Evolutionary conservation across 2,888 invertebrate genomes (phyloP), one percentile per base, ranked within the genome.

Genomic region (Schrankia costaestrigalis): DNA sequence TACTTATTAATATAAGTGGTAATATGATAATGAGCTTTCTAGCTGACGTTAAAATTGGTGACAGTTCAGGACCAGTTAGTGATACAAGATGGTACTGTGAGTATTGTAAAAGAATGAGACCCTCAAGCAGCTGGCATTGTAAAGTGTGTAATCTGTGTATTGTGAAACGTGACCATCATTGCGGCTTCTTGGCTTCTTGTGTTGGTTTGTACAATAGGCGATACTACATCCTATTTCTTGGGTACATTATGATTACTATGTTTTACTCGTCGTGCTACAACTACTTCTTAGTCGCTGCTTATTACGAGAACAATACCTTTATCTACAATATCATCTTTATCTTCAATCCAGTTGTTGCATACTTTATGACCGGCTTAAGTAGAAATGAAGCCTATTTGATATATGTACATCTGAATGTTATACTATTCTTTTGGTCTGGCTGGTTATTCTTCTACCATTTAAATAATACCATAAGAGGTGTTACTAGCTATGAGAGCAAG

Each of bases 51-150:
- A 65, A 39, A 3, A 30, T 71, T 67, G 46, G 12, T 7, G 5
- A 3, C 1, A 42, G n/a, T n/a, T n/a, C n/a, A n/a, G n/a, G n/a
- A n/a, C n/a, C n/a, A n/a, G n/a, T n/a, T n/a, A n/a, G n/a, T n/a
- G n/a, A n/a, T n/a, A n/a, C n/a, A 57, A 3, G 63, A 63, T 1
- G 89, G 34, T 92, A 93, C 64, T 98, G 98, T 72, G 72, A 91
- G 0, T 64, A 80, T 0, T 98, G 98, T 71, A 92, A 93, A 56
- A 78, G 89, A 10, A 36, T 90, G 3, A 89, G 91, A 2, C 94
- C 95, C 0, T 92, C 93, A 1, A 89, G 95, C 21, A 92, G 95
- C 1, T 96, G 95, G 91, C 98, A 98, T 67, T 98, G 98, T 63
- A 85, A 85, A 21, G 88, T 83, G 0, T 98, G 98, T 73, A 89